These are phyloP conservation scores for Lycocorax pyrrhopterus DNA, from an alignment of 2,113 vertebrate genomes.

Conservation along the genomic window DNA sequence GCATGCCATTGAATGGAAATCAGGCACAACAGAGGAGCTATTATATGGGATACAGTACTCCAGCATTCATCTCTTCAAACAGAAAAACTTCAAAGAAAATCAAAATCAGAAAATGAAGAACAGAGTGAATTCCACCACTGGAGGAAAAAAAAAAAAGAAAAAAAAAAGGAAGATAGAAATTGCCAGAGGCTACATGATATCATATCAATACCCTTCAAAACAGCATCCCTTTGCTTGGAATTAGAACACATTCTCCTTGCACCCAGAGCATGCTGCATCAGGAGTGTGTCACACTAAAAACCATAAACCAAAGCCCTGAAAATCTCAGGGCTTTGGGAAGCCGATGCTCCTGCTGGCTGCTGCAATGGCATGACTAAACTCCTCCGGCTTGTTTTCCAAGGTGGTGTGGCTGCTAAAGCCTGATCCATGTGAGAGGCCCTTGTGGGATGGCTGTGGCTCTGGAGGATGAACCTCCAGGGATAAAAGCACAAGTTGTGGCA, in stretches of 20 bases:
- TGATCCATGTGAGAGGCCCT: not conserved
- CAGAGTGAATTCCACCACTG: constrained; percentile 64
- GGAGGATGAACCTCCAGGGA: not conserved
- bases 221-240: constrained; percentile 64
- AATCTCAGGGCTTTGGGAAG: not conserved
- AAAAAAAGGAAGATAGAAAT: constrained; percentile 17
- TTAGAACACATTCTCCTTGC: constrained; percentile 61
- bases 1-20: constrained; percentile 70
- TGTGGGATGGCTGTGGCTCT: not conserved
- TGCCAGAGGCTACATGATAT: constrained; percentile 68
- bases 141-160: not conserved
- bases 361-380: not conserved
- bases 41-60: constrained; percentile 69
- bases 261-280: not conserved
- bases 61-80: constrained; percentile 76
- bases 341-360: not conserved
- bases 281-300: constrained; percentile 46
- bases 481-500: not conserved
- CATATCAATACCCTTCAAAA: constrained; percentile 69
- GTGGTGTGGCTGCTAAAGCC: not conserved
- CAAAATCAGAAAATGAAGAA: constrained; percentile 69
- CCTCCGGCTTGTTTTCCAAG: not conserved
- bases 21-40: constrained; percentile 72
- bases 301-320: constrained; percentile 21
- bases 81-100: constrained; percentile 76